Evolutionary conservation across 1,140 invertebrate genomes (phyloP).

Genomic region (Physella acuta): DNA sequence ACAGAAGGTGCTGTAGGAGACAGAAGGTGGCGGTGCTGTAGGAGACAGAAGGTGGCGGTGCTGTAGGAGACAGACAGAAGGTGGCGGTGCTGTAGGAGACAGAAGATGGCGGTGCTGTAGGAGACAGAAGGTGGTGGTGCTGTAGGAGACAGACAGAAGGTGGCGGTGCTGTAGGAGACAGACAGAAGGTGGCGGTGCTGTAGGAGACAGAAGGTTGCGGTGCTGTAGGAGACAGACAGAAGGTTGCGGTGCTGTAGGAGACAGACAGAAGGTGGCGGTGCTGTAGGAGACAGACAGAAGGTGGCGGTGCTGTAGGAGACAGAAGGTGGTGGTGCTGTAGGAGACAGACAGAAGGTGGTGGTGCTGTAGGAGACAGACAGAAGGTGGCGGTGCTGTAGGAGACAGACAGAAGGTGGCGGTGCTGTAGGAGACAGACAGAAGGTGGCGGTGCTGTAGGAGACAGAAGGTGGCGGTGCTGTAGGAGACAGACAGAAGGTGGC

Average conservation of each 20-base stretch:
- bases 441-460: constrained; percentile 26
- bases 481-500: background rate
- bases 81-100: constrained; percentile 25
- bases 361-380: too few species aligned
- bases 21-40: constrained; percentile 27
- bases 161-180: constrained; percentile 23
- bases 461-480: constrained; percentile 28
- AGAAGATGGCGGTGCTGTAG: constrained; percentile 23
- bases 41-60: constrained; percentile 26
- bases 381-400: constrained; percentile 28
- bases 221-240: constrained; percentile 15
- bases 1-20: too few species aligned
- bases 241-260: constrained; percentile 26
- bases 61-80: constrained; percentile 18
- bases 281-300: constrained; percentile 15
- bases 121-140: constrained; percentile 26
- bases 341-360: background rate
- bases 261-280: constrained; percentile 26
- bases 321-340: constrained; percentile 27
- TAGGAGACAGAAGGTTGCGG: constrained; percentile 25
- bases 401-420: constrained; percentile 21
- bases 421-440: constrained; percentile 13
- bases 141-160: constrained; percentile 18
- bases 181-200: constrained; percentile 24
- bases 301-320: constrained; percentile 26